Evolutionary conservation across 2,888 invertebrate genomes (phyloP), one percentile per base, ranked within the genome.

Genomic region (Polydrusus cervinus): DNA sequence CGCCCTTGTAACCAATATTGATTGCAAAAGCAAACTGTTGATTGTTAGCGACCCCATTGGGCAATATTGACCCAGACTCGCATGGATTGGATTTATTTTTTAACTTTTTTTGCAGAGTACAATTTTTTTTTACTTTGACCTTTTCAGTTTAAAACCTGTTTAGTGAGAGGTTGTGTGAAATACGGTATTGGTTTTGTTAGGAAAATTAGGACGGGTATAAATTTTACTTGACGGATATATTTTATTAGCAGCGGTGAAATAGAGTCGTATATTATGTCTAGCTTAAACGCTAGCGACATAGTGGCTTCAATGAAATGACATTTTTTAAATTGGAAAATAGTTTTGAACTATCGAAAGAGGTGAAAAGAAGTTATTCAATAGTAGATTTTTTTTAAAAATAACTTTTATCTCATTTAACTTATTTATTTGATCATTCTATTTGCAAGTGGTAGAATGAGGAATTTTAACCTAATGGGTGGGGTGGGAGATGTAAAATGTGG

Each of bases 11-110:
- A 1, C 13, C 5, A 25, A 30, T 53, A 25, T 53, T n/a, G 53
- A 53, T 20, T 30, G 30, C 11, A 1, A 53, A 14, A 53, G 3
- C 7, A 20, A n/a, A 25, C 30, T 30, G 25, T 30, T 53, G 53
- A 30, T 53, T 20, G 25, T n/a, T 53, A 60, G 16, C 20, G 49
- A 34, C 38, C 45, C 34, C 25, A 9, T 43, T 45, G 9, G 25
- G 45, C 64, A 43, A 20, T 60, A 60, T 72, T 66, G 57, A n/a
- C 14, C 20, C 47, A 20, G 34, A 66, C 72, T 72, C 72, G 72
- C 72, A 72, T 72, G 71, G 30, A 38, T 60, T 60, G 60, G 16
- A 66, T 53, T 65, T 65, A 0, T 64, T 64, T 64, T 64, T 64
- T 49, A 14, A 38, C 40, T 57, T 65, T 64, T 71, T 72, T 51